A percentile compares a stretch with the other conserved stretches of the same genome.
Evolutionary conservation across 1,140 invertebrate species (phyloP).

Genomic region (Pogonognathellus flavescens): DNA sequence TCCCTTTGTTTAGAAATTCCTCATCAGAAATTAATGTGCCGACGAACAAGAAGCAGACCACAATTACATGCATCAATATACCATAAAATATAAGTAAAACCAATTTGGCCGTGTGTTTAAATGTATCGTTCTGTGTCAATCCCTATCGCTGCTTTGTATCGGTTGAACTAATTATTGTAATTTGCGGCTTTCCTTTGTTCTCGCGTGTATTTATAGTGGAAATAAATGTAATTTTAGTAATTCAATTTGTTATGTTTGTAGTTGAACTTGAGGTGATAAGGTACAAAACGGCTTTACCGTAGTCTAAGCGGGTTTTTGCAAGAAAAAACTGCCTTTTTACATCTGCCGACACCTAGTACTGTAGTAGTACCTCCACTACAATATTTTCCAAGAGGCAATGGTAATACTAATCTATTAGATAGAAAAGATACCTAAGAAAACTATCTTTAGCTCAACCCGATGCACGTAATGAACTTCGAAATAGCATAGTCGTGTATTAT

Average conservation of each 20-base stretch:
- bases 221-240: slow-evolving; percentile 18
- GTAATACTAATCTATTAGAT: no score
- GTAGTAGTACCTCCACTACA: no score
- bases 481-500: no score
- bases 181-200: slow-evolving; percentile 15
- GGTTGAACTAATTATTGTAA: slow-evolving; percentile 31
- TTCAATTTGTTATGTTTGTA: slow-evolving; percentile 7
- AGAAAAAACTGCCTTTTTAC: no score
- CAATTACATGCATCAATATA: not conserved
- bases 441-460: no score
- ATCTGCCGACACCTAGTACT: no score
- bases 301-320: no score
- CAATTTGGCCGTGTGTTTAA: not conserved
- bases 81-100: not conserved
- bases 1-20: slow-evolving; percentile 2
- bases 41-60: not conserved
- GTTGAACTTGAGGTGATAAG: not conserved
- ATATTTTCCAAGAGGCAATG: no score
- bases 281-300: not conserved
- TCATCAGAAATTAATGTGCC: not conserved
- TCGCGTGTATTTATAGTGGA: not conserved
- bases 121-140: not conserved
- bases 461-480: no score
- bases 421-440: no score
- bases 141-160: slow-evolving; percentile 25